These are phyloP conservation scores for Tamias sibiricus DNA, from an alignment of 2,113 vertebrate genomes.

Conservation along the genomic window DNA sequence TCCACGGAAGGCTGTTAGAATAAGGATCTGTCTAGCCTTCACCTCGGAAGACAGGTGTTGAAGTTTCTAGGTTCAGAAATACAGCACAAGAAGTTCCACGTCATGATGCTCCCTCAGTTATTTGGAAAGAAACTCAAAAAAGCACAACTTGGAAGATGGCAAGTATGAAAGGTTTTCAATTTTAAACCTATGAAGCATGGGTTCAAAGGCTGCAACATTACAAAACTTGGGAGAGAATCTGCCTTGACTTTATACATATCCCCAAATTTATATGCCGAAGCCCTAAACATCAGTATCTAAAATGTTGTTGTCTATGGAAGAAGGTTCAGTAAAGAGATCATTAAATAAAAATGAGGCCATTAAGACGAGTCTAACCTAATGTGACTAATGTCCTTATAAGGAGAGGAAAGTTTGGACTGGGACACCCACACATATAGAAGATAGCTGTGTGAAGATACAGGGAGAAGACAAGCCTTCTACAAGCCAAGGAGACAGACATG, in stretches of 20 bases:
- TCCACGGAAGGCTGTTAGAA: background rate
- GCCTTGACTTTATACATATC: background rate
- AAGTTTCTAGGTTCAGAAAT: background rate
- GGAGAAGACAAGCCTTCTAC: accelerated
- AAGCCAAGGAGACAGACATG: background rate
- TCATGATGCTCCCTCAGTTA: background rate
- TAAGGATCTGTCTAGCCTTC: background rate
- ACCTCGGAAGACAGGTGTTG: background rate
- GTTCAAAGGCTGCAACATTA: background rate
- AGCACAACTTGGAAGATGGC: background rate
- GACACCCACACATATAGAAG: background rate
- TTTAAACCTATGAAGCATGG: background rate
- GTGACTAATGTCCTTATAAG: background rate
- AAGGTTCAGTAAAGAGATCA: background rate
- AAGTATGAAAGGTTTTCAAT: background rate
- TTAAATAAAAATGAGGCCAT: background rate
- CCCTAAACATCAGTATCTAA: background rate
- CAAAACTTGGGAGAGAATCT: background rate
- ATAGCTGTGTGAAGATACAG: background rate
- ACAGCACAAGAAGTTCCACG: background rate
- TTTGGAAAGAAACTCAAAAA: background rate
- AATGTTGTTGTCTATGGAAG: background rate
- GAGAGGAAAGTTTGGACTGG: background rate
- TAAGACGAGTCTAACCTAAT: background rate
- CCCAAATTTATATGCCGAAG: background rate